Percentiles rank a stretch among this genome's conserved stretches.
phyloP scores from a whole-genome alignment of 2,113 vertebrate genomes.

The Pantherophis guttatus region DNA sequence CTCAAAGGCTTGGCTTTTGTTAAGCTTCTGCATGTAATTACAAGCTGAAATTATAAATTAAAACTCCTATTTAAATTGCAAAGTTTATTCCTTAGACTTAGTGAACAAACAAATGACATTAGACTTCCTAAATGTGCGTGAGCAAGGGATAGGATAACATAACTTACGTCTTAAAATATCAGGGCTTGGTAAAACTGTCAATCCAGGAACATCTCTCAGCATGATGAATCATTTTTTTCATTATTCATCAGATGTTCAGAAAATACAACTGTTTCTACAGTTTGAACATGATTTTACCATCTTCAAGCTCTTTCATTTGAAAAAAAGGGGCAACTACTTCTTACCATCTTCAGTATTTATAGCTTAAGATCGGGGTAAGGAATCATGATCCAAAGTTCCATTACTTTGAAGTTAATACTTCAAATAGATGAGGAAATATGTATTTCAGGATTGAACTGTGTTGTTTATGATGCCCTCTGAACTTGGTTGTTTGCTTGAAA shows the following conservation, averaged over 20 bases:
- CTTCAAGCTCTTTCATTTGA: neutral
- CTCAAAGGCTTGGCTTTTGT: neutral
- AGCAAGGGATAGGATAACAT: neutral
- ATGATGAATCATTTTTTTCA: neutral
- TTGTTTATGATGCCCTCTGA: neutral
- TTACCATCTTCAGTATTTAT: neutral
- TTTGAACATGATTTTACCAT: neutral
- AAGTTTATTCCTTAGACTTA: neutral
- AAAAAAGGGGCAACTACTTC: neutral
- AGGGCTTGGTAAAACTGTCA: neutral
- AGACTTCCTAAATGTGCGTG: neutral
- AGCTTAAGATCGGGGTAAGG: neutral
- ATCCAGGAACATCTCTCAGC: neutral
- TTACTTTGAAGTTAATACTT: neutral
- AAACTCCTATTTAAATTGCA: conserved; percentile 3
- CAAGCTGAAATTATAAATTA: conserved; percentile 16
- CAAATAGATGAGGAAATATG: neutral
- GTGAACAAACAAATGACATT: neutral
- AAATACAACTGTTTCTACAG: neutral
- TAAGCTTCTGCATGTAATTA: neutral
- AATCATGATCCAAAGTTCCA: neutral
- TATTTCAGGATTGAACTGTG: neutral
- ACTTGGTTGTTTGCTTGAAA: neutral
- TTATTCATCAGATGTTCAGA: neutral
- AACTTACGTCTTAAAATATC: neutral